These are phyloP conservation scores for Scolopax rusticola DNA, from an alignment of 2,797 vertebrate species.

Conservation along the genomic window DNA sequence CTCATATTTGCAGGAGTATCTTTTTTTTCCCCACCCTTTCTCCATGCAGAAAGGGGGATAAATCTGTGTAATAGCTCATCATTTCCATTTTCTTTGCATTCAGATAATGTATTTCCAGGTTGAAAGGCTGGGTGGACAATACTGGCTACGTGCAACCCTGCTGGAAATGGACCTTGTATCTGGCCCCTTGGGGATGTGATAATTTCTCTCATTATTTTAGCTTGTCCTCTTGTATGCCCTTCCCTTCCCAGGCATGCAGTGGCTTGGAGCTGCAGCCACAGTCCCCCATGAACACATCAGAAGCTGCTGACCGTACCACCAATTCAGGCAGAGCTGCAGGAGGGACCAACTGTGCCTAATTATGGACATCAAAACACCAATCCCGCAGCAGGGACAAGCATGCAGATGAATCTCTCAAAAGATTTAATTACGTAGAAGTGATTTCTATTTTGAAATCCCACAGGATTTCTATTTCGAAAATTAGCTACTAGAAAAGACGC, in stretches of 20 bases:
- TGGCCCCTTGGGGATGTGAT: background rate
- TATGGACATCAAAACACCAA: background rate
- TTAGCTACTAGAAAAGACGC: background rate
- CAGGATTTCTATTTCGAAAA: slow-evolving; percentile 6
- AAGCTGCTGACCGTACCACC: background rate
- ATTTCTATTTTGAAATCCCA: slow-evolving; percentile 23
- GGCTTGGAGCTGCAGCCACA: background rate
- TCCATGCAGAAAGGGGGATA: background rate
- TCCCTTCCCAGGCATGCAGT: background rate
- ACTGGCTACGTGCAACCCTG: background rate
- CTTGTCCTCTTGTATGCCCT: background rate
- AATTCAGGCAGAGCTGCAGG: background rate
- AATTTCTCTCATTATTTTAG: background rate
- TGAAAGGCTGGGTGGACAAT: background rate
- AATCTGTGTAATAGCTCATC: background rate
- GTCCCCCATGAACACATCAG: fast-evolving
- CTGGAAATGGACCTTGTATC: background rate
- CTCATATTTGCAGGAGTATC: background rate
- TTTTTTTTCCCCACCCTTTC: background rate
- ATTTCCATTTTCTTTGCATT: background rate
- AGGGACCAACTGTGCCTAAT: slow-evolving; percentile 6
- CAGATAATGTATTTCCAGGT: background rate
- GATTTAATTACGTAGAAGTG: background rate
- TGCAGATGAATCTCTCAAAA: slow-evolving; percentile 8
- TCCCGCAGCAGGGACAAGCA: background rate